These are phyloP conservation scores for Cynaeus angustus DNA, from an alignment of 2,888 invertebrate species.

Conservation along the genomic window DNA sequence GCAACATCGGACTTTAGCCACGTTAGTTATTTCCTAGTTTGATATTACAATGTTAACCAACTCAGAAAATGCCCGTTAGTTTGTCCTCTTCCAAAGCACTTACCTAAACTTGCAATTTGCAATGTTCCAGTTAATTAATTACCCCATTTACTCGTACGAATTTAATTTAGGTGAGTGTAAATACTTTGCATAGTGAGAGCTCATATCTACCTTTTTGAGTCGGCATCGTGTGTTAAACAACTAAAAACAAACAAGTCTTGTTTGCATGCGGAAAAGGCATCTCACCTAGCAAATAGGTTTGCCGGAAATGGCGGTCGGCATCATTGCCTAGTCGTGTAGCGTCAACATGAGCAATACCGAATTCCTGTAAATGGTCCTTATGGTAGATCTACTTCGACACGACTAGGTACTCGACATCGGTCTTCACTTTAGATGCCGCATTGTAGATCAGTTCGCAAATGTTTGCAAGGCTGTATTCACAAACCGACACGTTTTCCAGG, in stretches of 20 bases:
- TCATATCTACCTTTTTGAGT: slow-evolving; percentile 14
- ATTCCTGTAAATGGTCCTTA: slow-evolving; percentile 43
- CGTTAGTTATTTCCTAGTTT: too few species aligned
- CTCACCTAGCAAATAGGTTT: slow-evolving; percentile 43
- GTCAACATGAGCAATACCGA: slow-evolving; percentile 44
- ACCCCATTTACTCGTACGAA: slow-evolving; percentile 7
- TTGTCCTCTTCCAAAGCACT: too few species aligned
- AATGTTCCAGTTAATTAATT: slow-evolving; percentile 26
- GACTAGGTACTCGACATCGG: slow-evolving; percentile 45
- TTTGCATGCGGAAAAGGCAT: slow-evolving; percentile 47
- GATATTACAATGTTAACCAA: too few species aligned
- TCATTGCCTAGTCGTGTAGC: slow-evolving; percentile 44
- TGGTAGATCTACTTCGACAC: slow-evolving; percentile 44
- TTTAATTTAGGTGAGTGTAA: slow-evolving; percentile 36
- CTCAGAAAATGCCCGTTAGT: too few species aligned
- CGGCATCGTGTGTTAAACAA: slow-evolving; percentile 24
- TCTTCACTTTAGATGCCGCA: slow-evolving; percentile 44
- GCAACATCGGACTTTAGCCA: too few species aligned
- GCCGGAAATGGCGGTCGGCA: slow-evolving; percentile 45
- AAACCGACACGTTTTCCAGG: slow-evolving; percentile 40
- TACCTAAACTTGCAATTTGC: not conserved
- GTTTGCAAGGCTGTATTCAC: slow-evolving; percentile 37
- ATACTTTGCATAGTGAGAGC: slow-evolving; percentile 9
- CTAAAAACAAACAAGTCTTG: slow-evolving; percentile 42
- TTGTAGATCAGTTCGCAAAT: slow-evolving; percentile 43